Base-by-base conservation (phyloP, 2,113 vertebrate genomes). In the Stigmatopora argus region DNA sequence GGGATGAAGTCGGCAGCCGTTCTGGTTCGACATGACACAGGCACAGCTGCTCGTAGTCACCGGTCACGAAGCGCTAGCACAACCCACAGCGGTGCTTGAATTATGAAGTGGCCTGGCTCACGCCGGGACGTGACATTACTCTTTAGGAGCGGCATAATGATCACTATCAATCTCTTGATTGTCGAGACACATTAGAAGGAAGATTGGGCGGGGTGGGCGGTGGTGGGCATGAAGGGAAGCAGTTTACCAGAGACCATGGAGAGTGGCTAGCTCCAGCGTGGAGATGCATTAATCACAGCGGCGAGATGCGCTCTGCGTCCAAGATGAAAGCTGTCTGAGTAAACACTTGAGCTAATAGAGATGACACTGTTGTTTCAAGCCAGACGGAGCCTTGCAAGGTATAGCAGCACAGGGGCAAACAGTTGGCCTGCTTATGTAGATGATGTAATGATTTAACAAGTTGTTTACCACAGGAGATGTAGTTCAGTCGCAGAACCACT, bases 141-240 rank as follows among this genome's bases (percentile, higher is more conserved):
- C 90, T 89, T 90, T 90, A 85, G 83, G 88, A 90, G 86, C 86
- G 82, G 89, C 90, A 84, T 91, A 90, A 86, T 86, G 86, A 88
- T 85, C 81, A 75, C 88, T 89, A 93, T 93, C 90, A 87, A 92
- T 93, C 91, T 93, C 88, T 86, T 85, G 87, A 82, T 87, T 87
- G 89, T 87, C 76, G 73, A 71, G 53, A 84, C 88, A 85, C 88
- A 91, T 85, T 90, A 90, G 88, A 89, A 87, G 86, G 85, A 89
- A 89, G 90, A 90, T 89, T 89, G 90, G 77, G 88, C 85, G 86
- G 79, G 84, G 84, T 63, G 76, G 75, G 84, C 62, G 77, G 74
- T 75, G 84, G 68, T 81, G 81, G 78, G 66, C 61, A 71, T 69
- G 81, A 66, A 74, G 66, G 1, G 46, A 14, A 14, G 53, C 13